phyloP scores from a whole-genome alignment of 1,140 invertebrate species.

The Dendrolimus kikuchii region DNA sequence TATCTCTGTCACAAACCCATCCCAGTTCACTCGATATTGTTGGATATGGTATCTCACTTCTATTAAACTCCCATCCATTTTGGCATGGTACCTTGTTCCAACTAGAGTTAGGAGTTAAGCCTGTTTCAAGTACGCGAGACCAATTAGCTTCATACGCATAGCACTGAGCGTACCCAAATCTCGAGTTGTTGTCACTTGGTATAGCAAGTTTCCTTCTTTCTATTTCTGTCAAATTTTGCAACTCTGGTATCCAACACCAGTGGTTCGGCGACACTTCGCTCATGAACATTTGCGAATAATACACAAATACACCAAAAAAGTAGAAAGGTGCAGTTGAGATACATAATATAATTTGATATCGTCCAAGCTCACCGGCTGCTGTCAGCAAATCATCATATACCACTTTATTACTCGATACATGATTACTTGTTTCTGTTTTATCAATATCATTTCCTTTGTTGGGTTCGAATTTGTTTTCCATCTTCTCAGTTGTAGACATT shows the following conservation, averaged over 20 bases:
- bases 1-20: conserved; percentile 77
- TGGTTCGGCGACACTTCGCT: conserved; percentile 73
- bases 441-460: too few relatives aligned
- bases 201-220: conserved; percentile 48
- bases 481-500: too few relatives aligned
- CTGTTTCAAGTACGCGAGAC: conserved; percentile 35
- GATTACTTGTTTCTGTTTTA: too few relatives aligned
- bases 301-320: conserved; percentile 76
- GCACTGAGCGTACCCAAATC: conserved; percentile 53
- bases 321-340: conserved; percentile 66
- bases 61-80: conserved; percentile 75
- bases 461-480: too few relatives aligned
- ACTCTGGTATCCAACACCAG: conserved; percentile 74
- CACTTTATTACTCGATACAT: conserved; percentile 24
- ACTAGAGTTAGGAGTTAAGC: conserved; percentile 20
- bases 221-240: conserved; percentile 53
- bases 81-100: conserved; percentile 62
- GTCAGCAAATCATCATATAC: conserved; percentile 77
- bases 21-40: conserved; percentile 70
- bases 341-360: conserved; percentile 77
- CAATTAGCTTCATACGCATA: conserved; percentile 41
- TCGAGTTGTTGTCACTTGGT: conserved; percentile 26
- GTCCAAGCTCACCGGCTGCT: conserved; percentile 77
- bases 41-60: conserved; percentile 58
- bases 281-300: conserved; percentile 80